Conservation (phyloP, 1,140 invertebrate species). For the Proctacanthus coquilletti region DNA sequence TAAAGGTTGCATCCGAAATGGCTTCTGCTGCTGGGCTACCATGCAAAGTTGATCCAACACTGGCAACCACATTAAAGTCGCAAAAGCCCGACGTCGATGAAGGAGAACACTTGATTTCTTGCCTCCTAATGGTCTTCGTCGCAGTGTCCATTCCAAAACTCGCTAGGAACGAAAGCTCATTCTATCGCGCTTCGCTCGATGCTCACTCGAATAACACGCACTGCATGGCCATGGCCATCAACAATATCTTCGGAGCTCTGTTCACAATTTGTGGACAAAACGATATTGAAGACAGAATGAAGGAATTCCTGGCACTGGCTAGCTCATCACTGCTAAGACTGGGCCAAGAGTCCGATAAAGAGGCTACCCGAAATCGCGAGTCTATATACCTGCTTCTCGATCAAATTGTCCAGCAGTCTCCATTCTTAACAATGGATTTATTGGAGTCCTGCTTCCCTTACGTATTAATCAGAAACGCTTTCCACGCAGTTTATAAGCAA, state of each 20-base stretch:
- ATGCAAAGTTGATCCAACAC: constrained; percentile 87
- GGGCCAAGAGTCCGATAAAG: constrained; percentile 90
- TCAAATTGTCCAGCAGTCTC: constrained; percentile 93
- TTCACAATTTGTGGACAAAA: constrained; percentile 90
- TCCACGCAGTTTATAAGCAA: constrained; percentile 86
- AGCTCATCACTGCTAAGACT: constrained; percentile 87
- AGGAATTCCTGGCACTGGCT: constrained; percentile 93
- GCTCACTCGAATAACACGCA: constrained; percentile 97
- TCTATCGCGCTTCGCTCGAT: constrained; percentile 81
- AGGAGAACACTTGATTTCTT: constrained; percentile 82
- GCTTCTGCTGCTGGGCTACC: constrained; percentile 84
- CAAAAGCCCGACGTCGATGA: constrained; percentile 81
- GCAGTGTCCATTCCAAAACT: constrained; percentile 94
- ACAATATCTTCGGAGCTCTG: constrained; percentile 90
- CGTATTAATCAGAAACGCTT: constrained; percentile 89
- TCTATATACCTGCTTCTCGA: constrained; percentile 91
- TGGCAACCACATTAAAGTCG: constrained; percentile 71
- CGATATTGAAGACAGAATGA: constrained; percentile 94
- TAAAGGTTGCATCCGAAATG: constrained; percentile 91
- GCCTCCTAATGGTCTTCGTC: constrained; percentile 95
- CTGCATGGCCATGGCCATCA: constrained; percentile 90
- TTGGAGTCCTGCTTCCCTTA: constrained; percentile 97
- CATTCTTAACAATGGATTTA: constrained; percentile 94
- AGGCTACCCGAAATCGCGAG: constrained; percentile 83
- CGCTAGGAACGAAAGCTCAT: constrained; percentile 77